phyloP scores from a whole-genome alignment of 2,113 vertebrate species.

The Xyliphius kryptos region DNA sequence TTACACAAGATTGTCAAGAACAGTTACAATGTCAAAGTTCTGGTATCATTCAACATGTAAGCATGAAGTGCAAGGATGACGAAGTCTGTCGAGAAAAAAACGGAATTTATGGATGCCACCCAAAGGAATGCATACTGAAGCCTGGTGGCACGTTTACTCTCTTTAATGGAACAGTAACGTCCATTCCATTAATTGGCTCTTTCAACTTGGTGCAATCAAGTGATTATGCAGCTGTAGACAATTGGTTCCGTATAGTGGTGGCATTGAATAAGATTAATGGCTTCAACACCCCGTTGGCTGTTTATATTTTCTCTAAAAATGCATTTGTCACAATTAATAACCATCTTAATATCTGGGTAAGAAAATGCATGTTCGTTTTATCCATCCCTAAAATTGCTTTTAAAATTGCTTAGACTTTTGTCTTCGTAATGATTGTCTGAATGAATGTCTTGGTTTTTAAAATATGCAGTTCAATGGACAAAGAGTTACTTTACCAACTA shows the following conservation, averaged over 20 bases:
- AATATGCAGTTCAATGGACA: constrained; percentile 52
- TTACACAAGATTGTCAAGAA: constrained; percentile 14
- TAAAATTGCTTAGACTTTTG: not conserved
- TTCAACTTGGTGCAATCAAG: constrained; percentile 38
- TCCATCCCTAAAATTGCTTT: not conserved
- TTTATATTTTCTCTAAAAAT: constrained; percentile 39
- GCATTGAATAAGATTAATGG: constrained; percentile 18
- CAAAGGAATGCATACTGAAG: constrained; percentile 36
- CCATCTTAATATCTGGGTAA: constrained; percentile 37
- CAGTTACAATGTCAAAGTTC: constrained; percentile 24
- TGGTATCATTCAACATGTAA: constrained; percentile 18
- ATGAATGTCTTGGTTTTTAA: not conserved
- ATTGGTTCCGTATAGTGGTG: constrained; percentile 47
- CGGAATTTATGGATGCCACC: constrained; percentile 24
- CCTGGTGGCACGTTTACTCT: constrained; percentile 27
- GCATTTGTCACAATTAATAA: constrained; percentile 34
- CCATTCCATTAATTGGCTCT: constrained; percentile 14
- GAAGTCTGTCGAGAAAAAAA: constrained; percentile 22
- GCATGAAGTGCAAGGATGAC: constrained; percentile 1
- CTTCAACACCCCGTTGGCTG: constrained; percentile 7
- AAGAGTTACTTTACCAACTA: not conserved
- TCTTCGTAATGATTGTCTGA: not conserved
- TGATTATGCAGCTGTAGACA: not conserved
- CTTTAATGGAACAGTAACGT: constrained; percentile 26
- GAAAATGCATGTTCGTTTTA: not conserved